Evolutionary conservation across 2,888 invertebrate species (phyloP).

Genomic region (Pheosia gnoma): DNA sequence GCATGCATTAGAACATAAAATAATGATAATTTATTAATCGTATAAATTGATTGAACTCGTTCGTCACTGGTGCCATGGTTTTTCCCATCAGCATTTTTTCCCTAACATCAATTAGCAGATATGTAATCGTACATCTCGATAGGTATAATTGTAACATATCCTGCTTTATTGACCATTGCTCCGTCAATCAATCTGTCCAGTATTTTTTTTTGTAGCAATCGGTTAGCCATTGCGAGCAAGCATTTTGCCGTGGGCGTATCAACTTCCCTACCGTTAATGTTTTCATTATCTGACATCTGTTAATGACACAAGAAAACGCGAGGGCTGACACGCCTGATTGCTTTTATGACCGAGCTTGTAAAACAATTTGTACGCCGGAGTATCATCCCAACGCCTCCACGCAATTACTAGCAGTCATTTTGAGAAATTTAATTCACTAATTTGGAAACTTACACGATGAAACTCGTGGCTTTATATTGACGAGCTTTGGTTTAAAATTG

Average conservation of each 20-base stretch:
- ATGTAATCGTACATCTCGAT: constrained; percentile 13
- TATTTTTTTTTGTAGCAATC: constrained; percentile 11
- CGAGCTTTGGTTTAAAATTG: constrained; percentile 29
- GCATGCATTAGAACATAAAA: no score
- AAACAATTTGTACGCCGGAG: constrained; percentile 51
- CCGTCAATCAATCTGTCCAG: neutral
- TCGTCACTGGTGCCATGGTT: constrained; percentile 14
- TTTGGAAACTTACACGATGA: constrained; percentile 27
- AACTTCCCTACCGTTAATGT: constrained; percentile 44
- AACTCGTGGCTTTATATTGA: constrained; percentile 22
- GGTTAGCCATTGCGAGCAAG: neutral
- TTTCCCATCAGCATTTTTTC: constrained; percentile 9
- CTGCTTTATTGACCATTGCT: constrained; percentile 6
- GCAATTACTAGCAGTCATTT: constrained; percentile 34
- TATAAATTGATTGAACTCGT: constrained; percentile 17
- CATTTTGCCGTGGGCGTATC: constrained; percentile 12
- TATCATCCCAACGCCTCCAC: constrained; percentile 33
- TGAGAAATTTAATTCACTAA: constrained; percentile 35
- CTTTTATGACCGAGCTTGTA: constrained; percentile 59
- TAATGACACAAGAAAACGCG: constrained; percentile 46
- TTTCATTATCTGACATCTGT: constrained; percentile 57
- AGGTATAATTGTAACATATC: constrained; percentile 23
- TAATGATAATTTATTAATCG: neutral
- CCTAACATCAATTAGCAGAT: neutral
- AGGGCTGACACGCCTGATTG: constrained; percentile 56